Conservation (phyloP, 2,888 invertebrate species). For the Epistrophe grossulariae region DNA sequence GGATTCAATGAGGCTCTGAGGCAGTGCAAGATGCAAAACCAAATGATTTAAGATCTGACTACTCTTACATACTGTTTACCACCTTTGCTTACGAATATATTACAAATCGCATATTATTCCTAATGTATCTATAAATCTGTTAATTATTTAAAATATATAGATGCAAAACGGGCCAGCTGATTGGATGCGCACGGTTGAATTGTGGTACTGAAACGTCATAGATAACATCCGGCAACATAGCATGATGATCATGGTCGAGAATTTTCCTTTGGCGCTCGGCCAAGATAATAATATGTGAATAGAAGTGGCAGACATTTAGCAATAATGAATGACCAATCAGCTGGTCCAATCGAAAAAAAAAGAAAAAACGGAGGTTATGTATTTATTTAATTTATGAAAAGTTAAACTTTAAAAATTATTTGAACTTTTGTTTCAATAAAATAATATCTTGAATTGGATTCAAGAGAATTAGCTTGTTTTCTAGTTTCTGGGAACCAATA, state of each 20-base stretch:
- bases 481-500: background rate
- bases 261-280: slow-evolving; percentile 60
- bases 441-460: slow-evolving; percentile 27
- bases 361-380: slow-evolving; percentile 21
- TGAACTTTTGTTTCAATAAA: slow-evolving; percentile 46
- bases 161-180: slow-evolving; percentile 65
- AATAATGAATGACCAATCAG: slow-evolving; percentile 54
- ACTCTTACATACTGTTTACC: slow-evolving; percentile 14
- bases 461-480: slow-evolving; percentile 8
- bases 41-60: slow-evolving; percentile 84
- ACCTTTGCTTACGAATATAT: slow-evolving; percentile 42
- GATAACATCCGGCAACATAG: slow-evolving; percentile 34
- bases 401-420: slow-evolving; percentile 13
- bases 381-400: slow-evolving; percentile 61
- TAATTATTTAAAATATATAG: slow-evolving; percentile 68
- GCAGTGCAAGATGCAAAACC: slow-evolving; percentile 95
- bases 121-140: slow-evolving; percentile 57
- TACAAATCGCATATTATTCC: slow-evolving; percentile 51
- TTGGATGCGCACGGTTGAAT: slow-evolving; percentile 53
- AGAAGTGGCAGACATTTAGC: slow-evolving; percentile 15
- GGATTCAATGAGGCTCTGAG: slow-evolving; percentile 99
- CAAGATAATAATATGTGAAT: slow-evolving; percentile 14
- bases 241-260: slow-evolving; percentile 49
- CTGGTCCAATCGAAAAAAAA: slow-evolving; percentile 54
- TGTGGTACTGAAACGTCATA: slow-evolving; percentile 28